phyloP scores from a whole-genome alignment of 2,113 vertebrate genomes.

The Xiphophorus couchianus region DNA sequence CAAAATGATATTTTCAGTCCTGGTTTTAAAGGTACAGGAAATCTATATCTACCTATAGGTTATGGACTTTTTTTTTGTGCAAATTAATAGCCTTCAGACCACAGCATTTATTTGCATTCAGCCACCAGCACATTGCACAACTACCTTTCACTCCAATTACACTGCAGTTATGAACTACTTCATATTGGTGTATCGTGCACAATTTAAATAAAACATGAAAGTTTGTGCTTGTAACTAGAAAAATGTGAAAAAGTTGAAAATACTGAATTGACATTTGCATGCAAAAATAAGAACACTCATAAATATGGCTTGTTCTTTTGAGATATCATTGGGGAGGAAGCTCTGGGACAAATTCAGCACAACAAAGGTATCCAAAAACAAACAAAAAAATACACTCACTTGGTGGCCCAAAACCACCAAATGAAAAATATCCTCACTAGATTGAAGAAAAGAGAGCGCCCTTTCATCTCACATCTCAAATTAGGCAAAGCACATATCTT shows the following conservation, averaged over 20 bases:
- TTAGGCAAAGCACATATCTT: slow-evolving; percentile 44
- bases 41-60: no score
- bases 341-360: slow-evolving; percentile 48
- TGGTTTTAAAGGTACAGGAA: no score
- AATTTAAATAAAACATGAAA: no score
- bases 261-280: slow-evolving; percentile 55
- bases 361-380: slow-evolving; percentile 46
- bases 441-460: slow-evolving; percentile 5
- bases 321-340: slow-evolving; percentile 42
- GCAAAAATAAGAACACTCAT: slow-evolving; percentile 43
- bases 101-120: no score
- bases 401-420: slow-evolving; percentile 40
- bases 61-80: no score
- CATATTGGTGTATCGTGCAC: background rate
- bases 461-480: slow-evolving; percentile 53
- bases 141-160: no score
- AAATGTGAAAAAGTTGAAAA: slow-evolving; percentile 1
- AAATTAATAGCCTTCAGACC: no score
- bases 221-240: background rate
- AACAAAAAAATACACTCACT: slow-evolving; percentile 14
- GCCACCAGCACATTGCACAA: no score
- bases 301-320: slow-evolving; percentile 33
- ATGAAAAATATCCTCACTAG: slow-evolving; percentile 48
- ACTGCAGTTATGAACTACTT: background rate
- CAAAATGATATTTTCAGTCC: no score